phyloP scores from a whole-genome alignment of 2,888 invertebrate species.

The Thereva nobilitata region DNA sequence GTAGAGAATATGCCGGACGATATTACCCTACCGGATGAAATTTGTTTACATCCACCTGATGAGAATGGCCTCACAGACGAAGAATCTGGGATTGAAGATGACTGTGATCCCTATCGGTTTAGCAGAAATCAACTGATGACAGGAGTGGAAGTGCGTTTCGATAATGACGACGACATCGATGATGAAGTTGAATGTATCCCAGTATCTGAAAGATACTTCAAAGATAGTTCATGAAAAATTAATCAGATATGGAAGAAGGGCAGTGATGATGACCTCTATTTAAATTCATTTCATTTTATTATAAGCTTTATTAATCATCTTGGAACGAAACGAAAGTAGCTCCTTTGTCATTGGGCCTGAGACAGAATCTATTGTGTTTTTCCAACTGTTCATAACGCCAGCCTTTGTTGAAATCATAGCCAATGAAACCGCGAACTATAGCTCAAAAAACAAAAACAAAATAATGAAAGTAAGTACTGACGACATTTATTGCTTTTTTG shows the following conservation, averaged over 20 bases:
- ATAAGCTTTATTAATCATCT: no score
- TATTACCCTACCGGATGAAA: background rate
- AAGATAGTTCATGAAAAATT: background rate
- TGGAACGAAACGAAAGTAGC: no score
- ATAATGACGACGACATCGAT: background rate
- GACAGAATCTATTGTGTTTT: no score
- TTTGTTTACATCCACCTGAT: background rate
- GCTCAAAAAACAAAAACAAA: background rate
- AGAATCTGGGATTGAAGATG: background rate
- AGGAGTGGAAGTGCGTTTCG: background rate
- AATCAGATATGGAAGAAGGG: background rate
- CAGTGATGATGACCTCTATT: background rate
- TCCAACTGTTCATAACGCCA: no score
- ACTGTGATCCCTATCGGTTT: background rate
- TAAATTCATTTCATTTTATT: no score
- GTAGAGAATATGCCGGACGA: conserved; percentile 1
- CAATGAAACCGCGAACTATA: no score
- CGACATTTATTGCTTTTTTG: background rate
- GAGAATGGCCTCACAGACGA: background rate
- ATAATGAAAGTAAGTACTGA: background rate
- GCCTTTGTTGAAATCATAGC: no score
- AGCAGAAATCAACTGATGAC: background rate
- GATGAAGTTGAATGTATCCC: background rate
- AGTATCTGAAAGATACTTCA: no score
- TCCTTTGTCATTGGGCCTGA: no score